These are phyloP conservation scores for Leptoteleia sp. DNA, from an alignment of 1,140 invertebrate genomes.

Conservation along the genomic window DNA sequence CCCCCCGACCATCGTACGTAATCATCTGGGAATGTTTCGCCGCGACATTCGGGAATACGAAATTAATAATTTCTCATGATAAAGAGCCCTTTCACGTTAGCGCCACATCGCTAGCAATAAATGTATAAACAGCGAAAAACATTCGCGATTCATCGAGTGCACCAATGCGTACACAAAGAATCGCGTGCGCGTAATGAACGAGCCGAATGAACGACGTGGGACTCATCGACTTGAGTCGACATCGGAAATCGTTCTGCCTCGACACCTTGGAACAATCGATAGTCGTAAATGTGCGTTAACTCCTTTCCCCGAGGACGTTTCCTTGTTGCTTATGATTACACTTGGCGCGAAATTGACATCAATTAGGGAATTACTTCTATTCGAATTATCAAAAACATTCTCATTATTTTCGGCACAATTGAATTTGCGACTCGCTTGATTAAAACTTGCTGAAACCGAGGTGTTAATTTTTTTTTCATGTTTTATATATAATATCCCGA, in stretches of 20 bases:
- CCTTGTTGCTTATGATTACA: conserved; percentile 55
- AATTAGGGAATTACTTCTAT: conserved; percentile 43
- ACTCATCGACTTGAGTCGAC: conserved; percentile 66
- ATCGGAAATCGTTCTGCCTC: conserved; percentile 72
- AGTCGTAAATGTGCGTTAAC: conserved; percentile 70
- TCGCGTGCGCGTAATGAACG: conserved; percentile 67
- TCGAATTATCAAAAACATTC: conserved; percentile 21
- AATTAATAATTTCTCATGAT: conserved; percentile 49
- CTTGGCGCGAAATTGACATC: conserved; percentile 35
- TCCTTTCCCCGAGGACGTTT: conserved; percentile 61
- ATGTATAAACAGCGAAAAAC: conserved; percentile 58
- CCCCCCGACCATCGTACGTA: background rate
- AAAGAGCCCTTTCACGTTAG: conserved; percentile 45
- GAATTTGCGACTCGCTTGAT: too few relatives aligned
- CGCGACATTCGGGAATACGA: conserved; percentile 28
- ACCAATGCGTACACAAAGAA: conserved; percentile 64
- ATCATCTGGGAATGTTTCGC: conserved; percentile 15
- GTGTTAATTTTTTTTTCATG: too few relatives aligned
- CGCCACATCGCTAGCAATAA: conserved; percentile 55
- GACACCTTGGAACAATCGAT: conserved; percentile 73
- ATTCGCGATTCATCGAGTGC: conserved; percentile 66
- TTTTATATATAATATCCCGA: too few relatives aligned
- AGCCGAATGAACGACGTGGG: conserved; percentile 57
- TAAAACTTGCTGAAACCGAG: too few relatives aligned
- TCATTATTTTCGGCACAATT: too few relatives aligned